A percentile compares a stretch with the other conserved stretches of the same genome.
These are phyloP conservation scores for Prosopocoilus inquinatus DNA, from an alignment of 2,888 invertebrate genomes.

Conservation along the genomic window DNA sequence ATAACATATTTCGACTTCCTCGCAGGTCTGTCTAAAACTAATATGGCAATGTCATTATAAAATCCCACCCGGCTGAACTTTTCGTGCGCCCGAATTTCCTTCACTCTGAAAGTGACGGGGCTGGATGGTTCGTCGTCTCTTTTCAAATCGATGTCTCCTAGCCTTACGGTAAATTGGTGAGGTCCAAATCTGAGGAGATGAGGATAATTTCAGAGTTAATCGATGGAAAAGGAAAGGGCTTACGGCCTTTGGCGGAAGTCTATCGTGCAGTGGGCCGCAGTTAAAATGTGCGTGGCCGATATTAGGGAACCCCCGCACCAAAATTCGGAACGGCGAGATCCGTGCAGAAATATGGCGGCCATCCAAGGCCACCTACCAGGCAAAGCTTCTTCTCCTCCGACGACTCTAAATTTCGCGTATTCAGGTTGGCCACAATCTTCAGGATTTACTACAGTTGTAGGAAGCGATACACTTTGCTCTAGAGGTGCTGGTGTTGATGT, in stretches of 20 bases:
- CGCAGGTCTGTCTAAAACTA: conserved; percentile 72
- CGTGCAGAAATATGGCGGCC: conserved; percentile 90
- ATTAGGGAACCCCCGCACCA: conserved; percentile 93
- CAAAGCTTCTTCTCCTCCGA: conserved; percentile 82
- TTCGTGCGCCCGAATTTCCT: conserved; percentile 78
- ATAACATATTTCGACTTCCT: conserved; percentile 82
- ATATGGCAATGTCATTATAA: conserved; percentile 91
- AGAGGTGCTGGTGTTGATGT: not conserved
- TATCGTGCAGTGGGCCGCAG: conserved; percentile 91
- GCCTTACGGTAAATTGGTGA: conserved; percentile 82
- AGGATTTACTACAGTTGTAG: conserved; percentile 24
- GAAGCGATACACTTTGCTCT: conserved; percentile 6
- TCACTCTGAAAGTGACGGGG: conserved; percentile 76
- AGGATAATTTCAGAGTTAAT: not conserved
- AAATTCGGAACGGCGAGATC: conserved; percentile 80
- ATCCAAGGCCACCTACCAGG: conserved; percentile 96
- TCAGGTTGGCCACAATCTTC: conserved; percentile 78
- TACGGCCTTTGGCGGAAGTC: conserved; percentile 87
- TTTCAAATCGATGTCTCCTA: conserved; percentile 85
- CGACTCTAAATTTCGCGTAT: conserved; percentile 82
- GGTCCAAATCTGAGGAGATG: conserved; percentile 70
- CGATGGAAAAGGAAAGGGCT: not conserved
- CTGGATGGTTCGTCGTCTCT: conserved; percentile 82
- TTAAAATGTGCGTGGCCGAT: conserved; percentile 75
- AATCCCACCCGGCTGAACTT: conserved; percentile 87